Evolutionary conservation across 2,113 vertebrate genomes (phyloP), one percentile per base, ranked within the genome.

Genomic region (Sardina pilchardus): DNA sequence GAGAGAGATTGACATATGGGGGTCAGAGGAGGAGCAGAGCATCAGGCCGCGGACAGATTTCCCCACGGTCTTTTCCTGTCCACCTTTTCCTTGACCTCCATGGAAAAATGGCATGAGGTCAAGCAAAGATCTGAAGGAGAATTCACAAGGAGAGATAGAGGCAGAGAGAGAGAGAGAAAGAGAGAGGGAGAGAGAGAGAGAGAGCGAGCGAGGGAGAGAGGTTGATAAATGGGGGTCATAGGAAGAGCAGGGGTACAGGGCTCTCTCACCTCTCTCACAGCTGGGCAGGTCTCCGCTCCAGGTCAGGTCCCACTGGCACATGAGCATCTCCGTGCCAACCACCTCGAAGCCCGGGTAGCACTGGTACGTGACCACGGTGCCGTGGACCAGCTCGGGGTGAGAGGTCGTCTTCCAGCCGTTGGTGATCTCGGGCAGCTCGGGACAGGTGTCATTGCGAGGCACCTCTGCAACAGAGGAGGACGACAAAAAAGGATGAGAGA

Each of bases 271-370:
- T 91, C 95, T 94, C 85, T 99, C 96, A 42, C 98, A 99, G 87
- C 95, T 94, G 0, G 98, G 98, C 53, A 98, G 90, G 89, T 99
- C 97, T 0, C 96, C 97, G 0, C 97, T 99, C 98, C 98, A 99
- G 0, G 97, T 97, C 86, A 99, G 94, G 91, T 99, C 98, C 98
- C 98, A 99, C 88, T 99, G 98, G 87, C 98, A 99, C 97, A 99
- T 98, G 84, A 99, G 96, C 87, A 97, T 94, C 90, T 98, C 97
- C 0, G 96, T 94, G 53, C 98, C 98, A 0, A 94, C 89, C 88
- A 99, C 92, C 90, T 98, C 97, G 85, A 95, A 99, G 75, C 97
- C 97, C 0, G 98, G 98, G 91, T 99, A 99, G 94, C 97, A 99
- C 89, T 99, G 98, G 93, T 97, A 99, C 43, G 96, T 99, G 81